Conservation (phyloP, 37 sponge, comb jelly and placozoan species). For the Beroe ovata region DNA sequence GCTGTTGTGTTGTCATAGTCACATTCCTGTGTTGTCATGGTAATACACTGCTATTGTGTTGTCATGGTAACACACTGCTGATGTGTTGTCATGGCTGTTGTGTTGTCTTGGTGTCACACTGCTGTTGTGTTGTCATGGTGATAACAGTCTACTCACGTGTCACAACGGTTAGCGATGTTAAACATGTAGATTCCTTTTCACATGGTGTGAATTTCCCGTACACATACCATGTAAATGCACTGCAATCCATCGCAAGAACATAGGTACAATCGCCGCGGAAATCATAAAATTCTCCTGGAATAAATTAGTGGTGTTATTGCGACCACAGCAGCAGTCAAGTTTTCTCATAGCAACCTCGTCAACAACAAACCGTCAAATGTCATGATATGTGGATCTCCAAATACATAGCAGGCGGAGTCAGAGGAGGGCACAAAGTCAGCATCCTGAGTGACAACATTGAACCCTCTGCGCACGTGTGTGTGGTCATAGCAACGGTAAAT, state of each 20-base stretch:
- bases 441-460: conserved; percentile 3
- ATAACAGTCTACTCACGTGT: conserved; percentile 11
- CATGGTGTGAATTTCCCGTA: conserved; percentile 22
- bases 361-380: conserved; percentile 39
- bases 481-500: not conserved
- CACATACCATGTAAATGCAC: not conserved
- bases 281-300: not conserved
- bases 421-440: not conserved
- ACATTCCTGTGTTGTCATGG: not conserved
- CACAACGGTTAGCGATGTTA: not conserved
- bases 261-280: conserved; percentile 28
- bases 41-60: not conserved
- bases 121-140: not conserved
- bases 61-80: not conserved
- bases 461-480: not conserved
- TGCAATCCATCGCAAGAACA: conserved; percentile 23
- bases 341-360: too few relatives aligned
- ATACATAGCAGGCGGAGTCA: not conserved
- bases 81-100: not conserved
- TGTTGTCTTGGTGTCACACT: not conserved
- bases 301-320: too few relatives aligned
- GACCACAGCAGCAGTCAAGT: too few relatives aligned
- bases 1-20: not conserved
- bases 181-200: not conserved
- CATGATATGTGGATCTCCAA: conserved; percentile 15